Percentiles rank a stretch among this genome's conserved stretches.
Conservation (phyloP, 2,888 invertebrate genomes). For the Hyposoter dolosus region DNA sequence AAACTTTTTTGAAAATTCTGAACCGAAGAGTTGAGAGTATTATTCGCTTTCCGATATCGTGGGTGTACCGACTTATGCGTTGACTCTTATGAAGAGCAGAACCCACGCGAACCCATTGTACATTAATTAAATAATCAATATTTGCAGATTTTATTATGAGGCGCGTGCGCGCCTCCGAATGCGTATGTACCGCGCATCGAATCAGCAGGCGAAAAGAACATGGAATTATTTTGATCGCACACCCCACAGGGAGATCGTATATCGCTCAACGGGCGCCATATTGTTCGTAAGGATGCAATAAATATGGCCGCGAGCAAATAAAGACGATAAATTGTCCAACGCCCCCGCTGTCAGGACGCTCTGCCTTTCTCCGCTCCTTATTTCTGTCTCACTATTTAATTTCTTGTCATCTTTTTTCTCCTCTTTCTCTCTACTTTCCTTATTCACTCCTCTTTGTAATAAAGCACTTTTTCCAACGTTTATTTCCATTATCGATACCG, state of each 20-base stretch:
- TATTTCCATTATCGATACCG: background rate
- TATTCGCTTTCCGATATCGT: slow-evolving; percentile 57
- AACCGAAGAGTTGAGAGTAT: slow-evolving; percentile 19
- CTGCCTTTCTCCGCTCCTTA: slow-evolving; percentile 11
- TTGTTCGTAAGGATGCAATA: slow-evolving; percentile 83
- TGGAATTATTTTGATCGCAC: slow-evolving; percentile 78
- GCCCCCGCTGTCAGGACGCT: slow-evolving; percentile 80
- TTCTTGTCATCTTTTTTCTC: background rate
- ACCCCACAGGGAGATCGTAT: slow-evolving; percentile 76
- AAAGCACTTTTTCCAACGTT: background rate
- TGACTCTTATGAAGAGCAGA: slow-evolving; percentile 50
- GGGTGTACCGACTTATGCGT: slow-evolving; percentile 39
- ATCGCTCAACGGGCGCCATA: slow-evolving; percentile 82
- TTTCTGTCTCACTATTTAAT: slow-evolving; percentile 27
- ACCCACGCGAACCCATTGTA: slow-evolving; percentile 79
- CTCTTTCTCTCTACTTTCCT: background rate
- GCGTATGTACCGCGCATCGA: slow-evolving; percentile 7
- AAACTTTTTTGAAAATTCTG: slow-evolving; percentile 62
- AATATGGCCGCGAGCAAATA: slow-evolving; percentile 83
- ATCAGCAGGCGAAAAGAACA: slow-evolving; percentile 53
- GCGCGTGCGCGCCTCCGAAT: slow-evolving; percentile 71
- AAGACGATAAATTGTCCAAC: slow-evolving; percentile 83
- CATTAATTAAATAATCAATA: slow-evolving; percentile 84
- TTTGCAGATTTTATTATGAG: slow-evolving; percentile 82
- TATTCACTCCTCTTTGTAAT: background rate